Conservation (phyloP, 2,113 vertebrate species). For the Notarius quadriscutis region DNA sequence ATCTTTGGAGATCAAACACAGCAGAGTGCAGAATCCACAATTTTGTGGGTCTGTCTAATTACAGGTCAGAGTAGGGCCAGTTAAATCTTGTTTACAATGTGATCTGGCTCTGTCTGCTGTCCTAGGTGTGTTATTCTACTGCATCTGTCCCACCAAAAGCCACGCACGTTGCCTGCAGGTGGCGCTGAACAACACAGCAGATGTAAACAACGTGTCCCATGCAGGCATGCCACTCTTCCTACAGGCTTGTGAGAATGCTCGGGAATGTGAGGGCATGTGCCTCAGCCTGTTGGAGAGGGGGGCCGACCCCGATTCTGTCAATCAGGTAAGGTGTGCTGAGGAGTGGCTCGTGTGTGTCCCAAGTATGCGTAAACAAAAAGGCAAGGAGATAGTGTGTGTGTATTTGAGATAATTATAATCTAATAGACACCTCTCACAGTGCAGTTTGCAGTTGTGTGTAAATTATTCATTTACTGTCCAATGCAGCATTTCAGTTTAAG, state of each 20-base stretch:
- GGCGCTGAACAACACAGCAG: slow-evolving; percentile 78
- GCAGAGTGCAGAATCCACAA: slow-evolving; percentile 6
- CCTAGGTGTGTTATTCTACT: slow-evolving; percentile 90
- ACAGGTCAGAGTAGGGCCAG: slow-evolving; percentile 62
- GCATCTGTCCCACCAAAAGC: slow-evolving; percentile 79
- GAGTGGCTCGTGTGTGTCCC: not conserved
- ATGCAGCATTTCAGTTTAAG: not conserved
- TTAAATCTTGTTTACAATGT: slow-evolving; percentile 59
- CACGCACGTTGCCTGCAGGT: slow-evolving; percentile 80
- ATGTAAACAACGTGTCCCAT: slow-evolving; percentile 80
- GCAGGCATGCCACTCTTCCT: slow-evolving; percentile 82
- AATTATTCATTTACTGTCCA: not conserved
- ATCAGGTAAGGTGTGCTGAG: slow-evolving; percentile 63
- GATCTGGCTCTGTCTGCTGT: slow-evolving; percentile 53
- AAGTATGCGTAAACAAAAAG: slow-evolving; percentile 1
- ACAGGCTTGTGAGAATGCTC: slow-evolving; percentile 81
- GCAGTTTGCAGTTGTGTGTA: not conserved
- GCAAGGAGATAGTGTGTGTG: not conserved
- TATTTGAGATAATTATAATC: not conserved
- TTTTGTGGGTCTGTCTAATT: slow-evolving; percentile 59
- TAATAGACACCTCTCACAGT: not conserved
- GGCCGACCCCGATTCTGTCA: slow-evolving; percentile 79
- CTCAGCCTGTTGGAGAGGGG: slow-evolving; percentile 81
- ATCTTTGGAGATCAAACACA: not conserved
- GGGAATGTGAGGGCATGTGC: slow-evolving; percentile 75